These are phyloP conservation scores for Caenorhabditis wallacei DNA, from an alignment of 2,888 invertebrate species.

Conservation along the genomic window DNA sequence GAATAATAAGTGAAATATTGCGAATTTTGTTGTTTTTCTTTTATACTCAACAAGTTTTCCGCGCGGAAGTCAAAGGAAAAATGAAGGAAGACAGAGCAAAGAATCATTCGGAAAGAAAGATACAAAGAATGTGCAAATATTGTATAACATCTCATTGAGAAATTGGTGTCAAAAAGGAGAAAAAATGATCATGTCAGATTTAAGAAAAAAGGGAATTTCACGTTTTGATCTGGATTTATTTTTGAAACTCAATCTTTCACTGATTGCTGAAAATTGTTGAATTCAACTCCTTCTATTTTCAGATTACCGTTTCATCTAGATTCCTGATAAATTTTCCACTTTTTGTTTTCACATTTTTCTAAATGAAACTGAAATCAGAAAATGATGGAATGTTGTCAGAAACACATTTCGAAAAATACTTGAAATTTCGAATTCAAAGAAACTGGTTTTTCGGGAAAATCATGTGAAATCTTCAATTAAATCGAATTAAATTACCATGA, in stretches of 20 bases:
- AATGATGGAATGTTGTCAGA: not conserved
- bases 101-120: slow-evolving; percentile 16
- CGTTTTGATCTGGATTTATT: too few species aligned
- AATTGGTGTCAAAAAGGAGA: slow-evolving; percentile 9
- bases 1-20: slow-evolving; percentile 20
- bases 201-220: not conserved
- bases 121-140: slow-evolving; percentile 24
- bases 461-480: slow-evolving; percentile 14
- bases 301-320: too few species aligned
- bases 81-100: slow-evolving; percentile 28
- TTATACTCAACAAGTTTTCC: slow-evolving; percentile 9
- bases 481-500: slow-evolving; percentile 23
- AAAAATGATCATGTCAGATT: not conserved
- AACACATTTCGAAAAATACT: not conserved
- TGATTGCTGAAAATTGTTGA: not conserved
- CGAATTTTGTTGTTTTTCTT: slow-evolving; percentile 5
- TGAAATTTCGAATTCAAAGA: slow-evolving; percentile 20
- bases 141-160: not conserved
- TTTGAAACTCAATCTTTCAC: too few species aligned
- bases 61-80: slow-evolving; percentile 10
- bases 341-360: too few species aligned
- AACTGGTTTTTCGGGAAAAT: slow-evolving; percentile 21
- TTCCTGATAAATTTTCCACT: too few species aligned
- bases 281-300: not conserved
- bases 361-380: not conserved